These are phyloP conservation scores for Venusia cambrica DNA, from an alignment of 2,888 invertebrate species.

Conservation along the genomic window DNA sequence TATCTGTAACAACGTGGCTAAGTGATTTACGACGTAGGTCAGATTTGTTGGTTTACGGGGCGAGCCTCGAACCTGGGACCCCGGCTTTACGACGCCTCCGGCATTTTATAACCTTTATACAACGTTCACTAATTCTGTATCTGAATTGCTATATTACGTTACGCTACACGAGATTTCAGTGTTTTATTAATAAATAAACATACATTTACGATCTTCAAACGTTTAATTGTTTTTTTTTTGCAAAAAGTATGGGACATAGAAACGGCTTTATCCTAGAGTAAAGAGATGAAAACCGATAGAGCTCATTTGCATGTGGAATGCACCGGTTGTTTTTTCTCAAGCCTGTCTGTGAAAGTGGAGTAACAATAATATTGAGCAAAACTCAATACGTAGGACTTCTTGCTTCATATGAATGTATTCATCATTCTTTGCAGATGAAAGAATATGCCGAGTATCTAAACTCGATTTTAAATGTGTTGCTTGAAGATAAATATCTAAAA, in stretches of 20 bases:
- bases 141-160: slow-evolving; percentile 43
- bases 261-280: slow-evolving; percentile 30
- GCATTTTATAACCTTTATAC: slow-evolving; percentile 66
- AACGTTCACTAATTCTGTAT: slow-evolving; percentile 39
- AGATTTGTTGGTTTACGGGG: slow-evolving; percentile 78
- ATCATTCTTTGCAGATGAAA: slow-evolving; percentile 1
- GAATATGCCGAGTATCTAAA: slow-evolving; percentile 4
- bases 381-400: slow-evolving; percentile 13
- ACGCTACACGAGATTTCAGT: slow-evolving; percentile 38
- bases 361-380: slow-evolving; percentile 25
- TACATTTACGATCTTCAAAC: slow-evolving; percentile 42
- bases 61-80: slow-evolving; percentile 66
- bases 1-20: slow-evolving; percentile 76
- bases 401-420: background rate
- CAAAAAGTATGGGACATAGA: slow-evolving; percentile 25
- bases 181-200: slow-evolving; percentile 37
- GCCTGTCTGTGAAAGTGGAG: slow-evolving; percentile 21
- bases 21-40: slow-evolving; percentile 78
- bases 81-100: slow-evolving; percentile 60
- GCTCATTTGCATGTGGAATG: slow-evolving; percentile 58
- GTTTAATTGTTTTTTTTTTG: slow-evolving; percentile 39
- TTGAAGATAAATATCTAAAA: slow-evolving; percentile 16
- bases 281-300: slow-evolving; percentile 53
- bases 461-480: slow-evolving; percentile 8
- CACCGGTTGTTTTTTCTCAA: slow-evolving; percentile 54